Conservation (phyloP, 2,113 vertebrate species). For the Phylloscopus trochilus region DNA sequence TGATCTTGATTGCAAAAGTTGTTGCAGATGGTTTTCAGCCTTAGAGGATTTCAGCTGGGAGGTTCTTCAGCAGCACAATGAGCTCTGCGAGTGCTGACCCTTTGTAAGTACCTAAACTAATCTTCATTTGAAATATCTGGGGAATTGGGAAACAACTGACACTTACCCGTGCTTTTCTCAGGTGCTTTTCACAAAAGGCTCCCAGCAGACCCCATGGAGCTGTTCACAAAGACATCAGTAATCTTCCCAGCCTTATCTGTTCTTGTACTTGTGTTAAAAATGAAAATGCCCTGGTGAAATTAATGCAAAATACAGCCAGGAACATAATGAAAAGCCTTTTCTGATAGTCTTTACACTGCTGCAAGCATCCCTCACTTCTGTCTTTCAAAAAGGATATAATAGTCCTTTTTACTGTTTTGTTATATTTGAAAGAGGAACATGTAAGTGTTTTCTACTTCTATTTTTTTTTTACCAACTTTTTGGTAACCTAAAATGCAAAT, state of each 20-base stretch:
- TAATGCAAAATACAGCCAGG: conserved; percentile 11
- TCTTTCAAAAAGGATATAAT: not conserved
- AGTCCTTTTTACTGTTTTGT: not conserved
- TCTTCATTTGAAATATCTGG: not conserved
- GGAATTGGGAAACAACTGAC: not conserved
- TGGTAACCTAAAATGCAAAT: conserved; percentile 12
- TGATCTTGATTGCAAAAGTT: not conserved
- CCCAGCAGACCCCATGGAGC: not conserved
- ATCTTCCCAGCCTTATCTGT: conserved; percentile 6
- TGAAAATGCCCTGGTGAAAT: not conserved
- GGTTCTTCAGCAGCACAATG: not conserved
- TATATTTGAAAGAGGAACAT: not conserved
- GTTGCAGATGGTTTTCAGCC: conserved; percentile 15
- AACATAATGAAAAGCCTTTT: conserved; percentile 1
- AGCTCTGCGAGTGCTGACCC: not conserved
- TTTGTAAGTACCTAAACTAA: not conserved
- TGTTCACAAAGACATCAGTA: not conserved
- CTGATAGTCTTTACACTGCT: not conserved
- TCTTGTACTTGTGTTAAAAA: conserved; percentile 12
- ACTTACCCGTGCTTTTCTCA: not conserved
- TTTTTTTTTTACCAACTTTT: not conserved
- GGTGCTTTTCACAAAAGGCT: not conserved
- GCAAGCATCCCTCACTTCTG: not conserved
- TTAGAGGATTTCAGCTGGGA: not conserved
- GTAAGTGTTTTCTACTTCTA: not conserved